Conservation (phyloP, 2,797 vertebrate genomes). For the Trichosurus vulpecula region DNA sequence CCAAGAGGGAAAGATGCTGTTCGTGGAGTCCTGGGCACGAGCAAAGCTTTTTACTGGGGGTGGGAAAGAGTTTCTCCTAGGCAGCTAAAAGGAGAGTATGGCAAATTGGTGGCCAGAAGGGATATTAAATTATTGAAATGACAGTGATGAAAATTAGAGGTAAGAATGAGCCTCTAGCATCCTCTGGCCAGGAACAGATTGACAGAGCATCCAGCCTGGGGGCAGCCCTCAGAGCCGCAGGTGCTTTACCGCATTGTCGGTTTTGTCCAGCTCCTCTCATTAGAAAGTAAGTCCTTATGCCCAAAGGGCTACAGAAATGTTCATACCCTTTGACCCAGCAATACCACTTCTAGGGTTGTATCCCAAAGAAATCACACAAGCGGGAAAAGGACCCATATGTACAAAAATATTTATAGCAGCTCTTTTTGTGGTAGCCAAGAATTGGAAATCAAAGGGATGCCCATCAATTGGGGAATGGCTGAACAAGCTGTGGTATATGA, state of each 20-base stretch:
- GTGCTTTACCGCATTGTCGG: neutral
- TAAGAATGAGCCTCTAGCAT: neutral
- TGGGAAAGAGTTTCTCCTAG: neutral
- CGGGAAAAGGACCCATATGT: too few species aligned
- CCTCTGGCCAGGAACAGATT: neutral
- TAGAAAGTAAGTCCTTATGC: neutral
- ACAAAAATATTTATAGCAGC: too few species aligned
- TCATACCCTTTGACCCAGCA: too few species aligned
- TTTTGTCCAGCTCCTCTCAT: neutral
- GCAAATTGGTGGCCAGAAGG: constrained; percentile 11
- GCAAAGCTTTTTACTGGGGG: neutral
- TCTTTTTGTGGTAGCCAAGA: too few species aligned
- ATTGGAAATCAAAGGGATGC: too few species aligned
- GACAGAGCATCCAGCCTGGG: too few species aligned
- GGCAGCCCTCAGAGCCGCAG: neutral
- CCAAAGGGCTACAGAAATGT: too few species aligned
- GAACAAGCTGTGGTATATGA: too few species aligned
- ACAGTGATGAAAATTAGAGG: neutral
- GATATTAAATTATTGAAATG: neutral
- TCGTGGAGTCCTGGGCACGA: neutral
- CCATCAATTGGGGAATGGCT: too few species aligned
- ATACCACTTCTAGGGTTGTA: too few species aligned
- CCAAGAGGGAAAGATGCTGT: constrained; percentile 14
- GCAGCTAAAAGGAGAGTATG: constrained; percentile 31
- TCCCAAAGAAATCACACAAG: too few species aligned